These are phyloP conservation scores for Amblyraja radiata DNA, from an alignment of 2,797 vertebrate species.

Conservation along the genomic window DNA sequence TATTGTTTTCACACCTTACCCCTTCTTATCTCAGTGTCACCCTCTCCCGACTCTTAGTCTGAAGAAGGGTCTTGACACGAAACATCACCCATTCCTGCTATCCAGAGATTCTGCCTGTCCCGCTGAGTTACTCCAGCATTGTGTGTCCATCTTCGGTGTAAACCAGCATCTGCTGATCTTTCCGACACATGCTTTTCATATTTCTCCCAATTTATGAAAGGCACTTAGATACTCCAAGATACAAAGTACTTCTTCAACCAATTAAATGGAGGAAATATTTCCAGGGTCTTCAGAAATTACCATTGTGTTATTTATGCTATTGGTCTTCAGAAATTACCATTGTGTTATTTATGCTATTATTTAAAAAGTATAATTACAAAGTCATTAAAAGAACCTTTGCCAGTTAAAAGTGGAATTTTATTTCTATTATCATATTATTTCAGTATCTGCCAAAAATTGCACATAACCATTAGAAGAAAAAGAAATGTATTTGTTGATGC, in stretches of 20 bases:
- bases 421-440: background rate
- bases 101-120: too few species aligned
- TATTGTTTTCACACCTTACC: too few species aligned
- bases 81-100: too few species aligned
- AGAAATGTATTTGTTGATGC: background rate
- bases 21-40: too few species aligned
- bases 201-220: background rate
- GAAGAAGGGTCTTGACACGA: too few species aligned
- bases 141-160: too few species aligned
- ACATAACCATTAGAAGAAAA: background rate
- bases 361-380: background rate
- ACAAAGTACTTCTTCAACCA: background rate
- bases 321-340: too few species aligned
- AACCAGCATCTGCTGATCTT: too few species aligned
- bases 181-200: background rate
- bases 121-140: too few species aligned
- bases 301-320: background rate
- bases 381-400: background rate
- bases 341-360: background rate
- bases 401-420: background rate
- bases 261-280: background rate
- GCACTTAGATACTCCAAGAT: background rate
- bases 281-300: background rate
- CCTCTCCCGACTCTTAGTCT: too few species aligned
- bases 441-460: background rate